Evolutionary conservation across 2,113 vertebrate species (phyloP).

Genomic region (Phylloscopus trochiloides): DNA sequence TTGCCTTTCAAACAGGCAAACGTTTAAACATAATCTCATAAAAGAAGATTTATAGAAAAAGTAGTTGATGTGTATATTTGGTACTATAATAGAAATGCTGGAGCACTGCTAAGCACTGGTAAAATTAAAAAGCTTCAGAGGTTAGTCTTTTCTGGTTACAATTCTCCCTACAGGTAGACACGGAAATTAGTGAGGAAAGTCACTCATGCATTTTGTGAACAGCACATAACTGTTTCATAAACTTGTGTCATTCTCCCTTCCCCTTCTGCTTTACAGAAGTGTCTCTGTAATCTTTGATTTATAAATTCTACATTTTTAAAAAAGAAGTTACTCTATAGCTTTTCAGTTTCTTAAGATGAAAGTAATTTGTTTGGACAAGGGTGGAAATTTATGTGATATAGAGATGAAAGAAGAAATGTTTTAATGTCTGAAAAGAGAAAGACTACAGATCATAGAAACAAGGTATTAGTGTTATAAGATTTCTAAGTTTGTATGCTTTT

Average conservation of each 20-base stretch:
- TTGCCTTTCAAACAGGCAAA: not conserved
- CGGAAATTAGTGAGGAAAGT: not conserved
- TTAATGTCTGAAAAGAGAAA: not conserved
- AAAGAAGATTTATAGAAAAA: not conserved
- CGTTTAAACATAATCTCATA: not conserved
- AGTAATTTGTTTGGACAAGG: not conserved
- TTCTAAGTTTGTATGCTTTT: not conserved
- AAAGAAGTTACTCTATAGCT: not conserved
- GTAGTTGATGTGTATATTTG: not conserved
- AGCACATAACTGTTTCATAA: not conserved
- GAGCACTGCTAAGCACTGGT: not conserved
- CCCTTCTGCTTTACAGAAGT: not conserved
- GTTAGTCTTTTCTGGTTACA: accelerated
- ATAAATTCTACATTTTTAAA: not conserved
- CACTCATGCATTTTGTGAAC: accelerated
- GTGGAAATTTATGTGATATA: not conserved
- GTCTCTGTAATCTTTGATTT: not conserved
- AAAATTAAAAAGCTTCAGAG: not conserved
- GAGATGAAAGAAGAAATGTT: not conserved
- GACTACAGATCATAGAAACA: not conserved
- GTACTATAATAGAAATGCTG: not conserved
- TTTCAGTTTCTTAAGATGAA: not conserved
- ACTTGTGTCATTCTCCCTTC: not conserved
- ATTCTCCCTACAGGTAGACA: not conserved
- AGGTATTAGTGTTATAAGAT: not conserved